Evolutionary conservation across 2,113 vertebrate genomes (phyloP).

Genomic region (Jacana jacana): DNA sequence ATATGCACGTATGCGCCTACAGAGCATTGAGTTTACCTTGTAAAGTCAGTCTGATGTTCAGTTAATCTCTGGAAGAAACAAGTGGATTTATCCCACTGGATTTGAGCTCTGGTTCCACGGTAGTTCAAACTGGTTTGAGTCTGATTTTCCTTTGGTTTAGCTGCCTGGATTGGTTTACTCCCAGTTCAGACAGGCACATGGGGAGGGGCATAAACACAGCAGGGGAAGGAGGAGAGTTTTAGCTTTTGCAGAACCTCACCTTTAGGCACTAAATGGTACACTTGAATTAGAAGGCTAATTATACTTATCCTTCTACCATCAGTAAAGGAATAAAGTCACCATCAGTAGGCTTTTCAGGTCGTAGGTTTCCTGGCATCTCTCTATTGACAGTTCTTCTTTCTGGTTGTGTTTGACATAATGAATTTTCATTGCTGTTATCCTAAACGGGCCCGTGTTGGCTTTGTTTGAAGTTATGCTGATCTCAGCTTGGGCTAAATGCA

Average conservation of each 20-base stretch:
- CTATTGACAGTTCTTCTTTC: background rate
- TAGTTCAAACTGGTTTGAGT: background rate
- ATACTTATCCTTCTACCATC: background rate
- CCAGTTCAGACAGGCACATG: background rate
- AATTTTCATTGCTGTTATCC: background rate
- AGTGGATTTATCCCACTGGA: background rate
- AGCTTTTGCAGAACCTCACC: background rate
- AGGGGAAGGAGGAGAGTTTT: background rate
- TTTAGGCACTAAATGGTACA: background rate
- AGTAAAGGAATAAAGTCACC: background rate
- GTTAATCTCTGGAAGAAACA: background rate
- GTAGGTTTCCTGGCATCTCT: background rate
- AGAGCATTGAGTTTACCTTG: background rate
- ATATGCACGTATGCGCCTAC: accelerated
- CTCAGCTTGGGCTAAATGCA: background rate
- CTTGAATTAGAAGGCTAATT: background rate
- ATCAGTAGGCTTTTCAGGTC: background rate
- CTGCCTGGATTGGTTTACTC: background rate
- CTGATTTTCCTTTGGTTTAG: background rate
- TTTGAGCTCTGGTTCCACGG: background rate
- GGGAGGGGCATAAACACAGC: background rate
- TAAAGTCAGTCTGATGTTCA: background rate
- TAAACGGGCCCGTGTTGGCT: background rate
- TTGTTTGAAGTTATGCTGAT: background rate
- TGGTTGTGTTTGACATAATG: background rate